Evolutionary conservation across 2,888 invertebrate species (phyloP), one percentile per base, ranked within the genome.

Genomic region (Nomada flava): DNA sequence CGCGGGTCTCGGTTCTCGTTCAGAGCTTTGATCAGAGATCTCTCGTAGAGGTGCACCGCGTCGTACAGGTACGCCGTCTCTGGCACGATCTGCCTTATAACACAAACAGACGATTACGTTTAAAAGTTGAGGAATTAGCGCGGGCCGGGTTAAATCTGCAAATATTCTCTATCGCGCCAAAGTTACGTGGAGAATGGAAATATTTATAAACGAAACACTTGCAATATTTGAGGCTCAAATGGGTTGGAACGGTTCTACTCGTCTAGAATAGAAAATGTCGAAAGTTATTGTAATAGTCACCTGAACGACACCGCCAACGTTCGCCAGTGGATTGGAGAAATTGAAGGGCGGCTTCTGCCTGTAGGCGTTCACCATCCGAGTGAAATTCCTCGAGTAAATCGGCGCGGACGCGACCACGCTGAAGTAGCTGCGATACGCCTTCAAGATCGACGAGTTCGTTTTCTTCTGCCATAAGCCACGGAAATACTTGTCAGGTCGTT

Each of bases 31-130:
- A 96, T 95, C 85, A 98, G 94, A 2, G 98, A 98, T 79, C 96
- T 95, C 15, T 98, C 97, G 94, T 99, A 99, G 84, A 99, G 95
- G 95, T 97, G 97, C 65, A 99, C 98, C 0, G 99, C 98, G 93
- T 99, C 99, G 94, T 98, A 98, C 36, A 98, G 95, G 95, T 98
- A 98, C 52, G 98, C 98, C 20, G 98, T 98, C 93, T 97, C 97
- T 73, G 97, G 97, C 83, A 97, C 96, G 91, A 98, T 97, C 97
- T 98, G 92, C 79, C 91, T 92, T 92, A 89, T 89, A 87, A 89
- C 88, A 89, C 85, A 88, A 89, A 78, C 80, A 87, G 83, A 87
- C 81, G 67, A 80, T 89, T 83, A 86, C 62, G 73, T 79, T 76
- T 82, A 29, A 72, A 75, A 60, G 77, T 83, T 26, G 68, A 55